Percentiles rank a stretch among this genome's conserved stretches.
phyloP scores from a whole-genome alignment of 2,888 invertebrate species.

The Tetanocera ferruginea region DNA sequence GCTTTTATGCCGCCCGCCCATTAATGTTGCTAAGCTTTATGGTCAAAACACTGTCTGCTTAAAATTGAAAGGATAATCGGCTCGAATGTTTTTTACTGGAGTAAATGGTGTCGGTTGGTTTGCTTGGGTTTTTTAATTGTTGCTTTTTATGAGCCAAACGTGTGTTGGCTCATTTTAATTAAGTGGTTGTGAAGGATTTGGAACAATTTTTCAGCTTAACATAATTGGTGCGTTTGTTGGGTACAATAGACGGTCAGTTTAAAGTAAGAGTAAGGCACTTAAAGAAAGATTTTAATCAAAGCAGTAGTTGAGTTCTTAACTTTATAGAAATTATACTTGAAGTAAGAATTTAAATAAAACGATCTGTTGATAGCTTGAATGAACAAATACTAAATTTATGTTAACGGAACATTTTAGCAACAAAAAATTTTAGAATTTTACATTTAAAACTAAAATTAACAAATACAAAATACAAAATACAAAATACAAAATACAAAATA shows the following conservation, averaged over 20 bases:
- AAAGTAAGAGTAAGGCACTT: neutral
- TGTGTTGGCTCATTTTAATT: slow-evolving; percentile 16
- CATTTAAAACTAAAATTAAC: too few species aligned
- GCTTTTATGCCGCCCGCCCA: slow-evolving; percentile 16
- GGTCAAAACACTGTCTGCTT: neutral
- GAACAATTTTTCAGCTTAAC: neutral
- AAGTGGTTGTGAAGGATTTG: slow-evolving; percentile 5
- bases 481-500: too few species aligned
- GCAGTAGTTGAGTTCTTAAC: too few species aligned
- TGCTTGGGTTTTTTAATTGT: neutral
- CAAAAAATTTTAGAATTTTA: too few species aligned
- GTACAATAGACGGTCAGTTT: neutral
- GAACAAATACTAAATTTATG: too few species aligned
- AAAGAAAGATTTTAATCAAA: too few species aligned
- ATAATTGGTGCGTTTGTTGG: neutral
- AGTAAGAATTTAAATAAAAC: too few species aligned
- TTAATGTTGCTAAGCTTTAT: slow-evolving; percentile 10
- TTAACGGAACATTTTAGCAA: too few species aligned
- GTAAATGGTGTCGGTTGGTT: neutral
- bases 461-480: too few species aligned
- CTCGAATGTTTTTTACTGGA: slow-evolving; percentile 12
- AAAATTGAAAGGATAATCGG: slow-evolving; percentile 27
- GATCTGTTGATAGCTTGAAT: too few species aligned
- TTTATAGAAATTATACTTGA: too few species aligned
- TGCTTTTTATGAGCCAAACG: neutral